These are phyloP conservation scores for Iselma pallidipennis DNA, from an alignment of 2,888 invertebrate species.

Conservation along the genomic window DNA sequence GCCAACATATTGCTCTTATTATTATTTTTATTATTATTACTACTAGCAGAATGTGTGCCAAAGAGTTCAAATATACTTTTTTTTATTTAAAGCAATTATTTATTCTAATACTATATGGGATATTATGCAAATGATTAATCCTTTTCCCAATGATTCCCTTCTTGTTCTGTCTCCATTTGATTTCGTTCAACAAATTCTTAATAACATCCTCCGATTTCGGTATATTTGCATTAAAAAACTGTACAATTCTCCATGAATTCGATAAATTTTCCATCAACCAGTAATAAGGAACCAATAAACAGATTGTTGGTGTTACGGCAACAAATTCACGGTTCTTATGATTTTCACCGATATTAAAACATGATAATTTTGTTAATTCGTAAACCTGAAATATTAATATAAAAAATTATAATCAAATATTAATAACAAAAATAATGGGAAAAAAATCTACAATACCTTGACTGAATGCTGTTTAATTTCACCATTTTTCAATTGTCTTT, in stretches of 20 bases:
- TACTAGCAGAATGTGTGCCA: background rate
- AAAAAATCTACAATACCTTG: slow-evolving; percentile 2
- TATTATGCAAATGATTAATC: background rate
- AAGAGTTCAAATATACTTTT: background rate
- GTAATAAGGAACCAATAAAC: slow-evolving; percentile 51
- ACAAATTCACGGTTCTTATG: slow-evolving; percentile 50
- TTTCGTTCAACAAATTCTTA: slow-evolving; percentile 21
- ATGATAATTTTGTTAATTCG: slow-evolving; percentile 54
- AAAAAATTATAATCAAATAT: background rate
- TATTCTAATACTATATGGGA: background rate
- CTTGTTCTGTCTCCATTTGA: slow-evolving; percentile 1
- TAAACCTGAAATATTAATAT: slow-evolving; percentile 50
- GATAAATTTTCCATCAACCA: slow-evolving; percentile 51
- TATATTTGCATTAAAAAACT: slow-evolving; percentile 48
- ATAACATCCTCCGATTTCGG: slow-evolving; percentile 46
- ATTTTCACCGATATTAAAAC: slow-evolving; percentile 43
- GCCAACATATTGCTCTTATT: too few relatives aligned
- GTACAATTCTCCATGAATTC: slow-evolving; percentile 53
- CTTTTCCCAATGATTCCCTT: background rate
- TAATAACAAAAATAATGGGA: background rate
- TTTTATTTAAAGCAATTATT: background rate
- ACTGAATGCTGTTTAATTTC: slow-evolving; percentile 8
- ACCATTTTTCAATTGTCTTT: background rate
- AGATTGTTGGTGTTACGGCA: slow-evolving; percentile 44
- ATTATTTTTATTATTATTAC: too few relatives aligned